Conservation (phyloP, 2,113 vertebrate species). For the Ciconia maguari region DNA sequence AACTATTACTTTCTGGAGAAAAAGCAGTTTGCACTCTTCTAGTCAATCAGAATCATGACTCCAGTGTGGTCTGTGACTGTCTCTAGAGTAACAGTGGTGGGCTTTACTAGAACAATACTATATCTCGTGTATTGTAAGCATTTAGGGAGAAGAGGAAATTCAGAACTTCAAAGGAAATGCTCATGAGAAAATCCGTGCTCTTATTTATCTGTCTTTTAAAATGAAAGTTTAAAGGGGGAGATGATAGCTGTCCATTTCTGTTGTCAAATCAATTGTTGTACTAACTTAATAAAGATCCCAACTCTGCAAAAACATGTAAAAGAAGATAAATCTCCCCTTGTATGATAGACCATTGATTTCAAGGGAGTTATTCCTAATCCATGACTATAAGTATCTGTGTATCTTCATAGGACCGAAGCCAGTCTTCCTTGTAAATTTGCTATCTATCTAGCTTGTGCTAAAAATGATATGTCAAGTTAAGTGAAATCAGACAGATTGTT, state of each 20-base stretch:
- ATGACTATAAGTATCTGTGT: not conserved
- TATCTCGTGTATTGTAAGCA: not conserved
- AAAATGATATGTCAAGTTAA: not conserved
- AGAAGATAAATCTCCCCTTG: not conserved
- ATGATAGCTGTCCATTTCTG: not conserved
- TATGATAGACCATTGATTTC: not conserved
- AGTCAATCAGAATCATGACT: not conserved
- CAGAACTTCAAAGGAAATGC: not conserved
- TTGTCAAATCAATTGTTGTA: not conserved
- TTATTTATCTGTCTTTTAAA: not conserved
- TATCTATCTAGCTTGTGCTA: not conserved
- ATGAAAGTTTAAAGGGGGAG: not conserved
- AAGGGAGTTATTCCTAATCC: not conserved
- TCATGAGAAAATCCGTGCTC: not conserved
- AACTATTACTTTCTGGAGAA: not conserved
- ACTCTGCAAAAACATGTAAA: not conserved
- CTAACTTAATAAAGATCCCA: not conserved
- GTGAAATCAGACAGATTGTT: not conserved
- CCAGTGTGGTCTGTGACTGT: not conserved
- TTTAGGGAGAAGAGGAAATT: not conserved
- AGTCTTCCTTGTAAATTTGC: not conserved
- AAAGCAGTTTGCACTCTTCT: not conserved
- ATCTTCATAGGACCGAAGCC: not conserved
- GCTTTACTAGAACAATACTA: not conserved
- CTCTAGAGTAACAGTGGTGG: not conserved